Conservation (phyloP, 2,888 invertebrate genomes). For the Chouioia cunea region DNA sequence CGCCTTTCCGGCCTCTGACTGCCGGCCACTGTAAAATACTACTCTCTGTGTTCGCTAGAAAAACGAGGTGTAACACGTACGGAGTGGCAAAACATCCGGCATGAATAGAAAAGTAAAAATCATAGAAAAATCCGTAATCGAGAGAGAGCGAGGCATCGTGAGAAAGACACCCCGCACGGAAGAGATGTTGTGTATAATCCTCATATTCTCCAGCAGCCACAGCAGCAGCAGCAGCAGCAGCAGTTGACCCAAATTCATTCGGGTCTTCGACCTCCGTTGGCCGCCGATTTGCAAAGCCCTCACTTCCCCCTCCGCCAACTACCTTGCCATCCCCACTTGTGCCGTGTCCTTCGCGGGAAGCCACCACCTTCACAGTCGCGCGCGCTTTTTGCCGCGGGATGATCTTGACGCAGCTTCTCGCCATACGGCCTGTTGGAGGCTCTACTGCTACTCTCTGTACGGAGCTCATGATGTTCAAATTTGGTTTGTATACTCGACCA, state of each 20-base stretch:
- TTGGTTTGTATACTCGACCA: background rate
- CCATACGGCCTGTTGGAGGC: background rate
- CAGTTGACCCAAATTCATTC: conserved; percentile 47
- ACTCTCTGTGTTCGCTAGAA: too few species aligned
- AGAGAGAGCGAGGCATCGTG: conserved; percentile 38
- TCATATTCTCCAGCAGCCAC: conserved; percentile 41
- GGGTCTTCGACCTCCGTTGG: conserved; percentile 42
- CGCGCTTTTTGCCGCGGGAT: conserved; percentile 16
- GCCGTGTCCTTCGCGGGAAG: conserved; percentile 23
- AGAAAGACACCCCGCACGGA: conserved; percentile 47
- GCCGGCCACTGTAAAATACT: too few species aligned
- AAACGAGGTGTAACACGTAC: too few species aligned
- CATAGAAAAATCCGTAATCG: conserved; percentile 47
- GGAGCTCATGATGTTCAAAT: background rate
- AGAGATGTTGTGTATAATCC: conserved; percentile 31
- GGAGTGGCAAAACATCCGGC: too few species aligned
- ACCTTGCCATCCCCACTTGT: background rate
- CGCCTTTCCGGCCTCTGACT: too few species aligned
- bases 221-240: conserved; percentile 18
- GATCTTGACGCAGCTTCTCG: too few species aligned
- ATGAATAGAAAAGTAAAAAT: conserved; percentile 36
- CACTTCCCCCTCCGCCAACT: conserved; percentile 44
- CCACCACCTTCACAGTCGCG: conserved; percentile 26
- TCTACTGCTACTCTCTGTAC: background rate
- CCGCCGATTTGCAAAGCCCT: conserved; percentile 38